Conservation (phyloP, 2,113 vertebrate genomes). For the Ginglymostoma cirratum region DNA sequence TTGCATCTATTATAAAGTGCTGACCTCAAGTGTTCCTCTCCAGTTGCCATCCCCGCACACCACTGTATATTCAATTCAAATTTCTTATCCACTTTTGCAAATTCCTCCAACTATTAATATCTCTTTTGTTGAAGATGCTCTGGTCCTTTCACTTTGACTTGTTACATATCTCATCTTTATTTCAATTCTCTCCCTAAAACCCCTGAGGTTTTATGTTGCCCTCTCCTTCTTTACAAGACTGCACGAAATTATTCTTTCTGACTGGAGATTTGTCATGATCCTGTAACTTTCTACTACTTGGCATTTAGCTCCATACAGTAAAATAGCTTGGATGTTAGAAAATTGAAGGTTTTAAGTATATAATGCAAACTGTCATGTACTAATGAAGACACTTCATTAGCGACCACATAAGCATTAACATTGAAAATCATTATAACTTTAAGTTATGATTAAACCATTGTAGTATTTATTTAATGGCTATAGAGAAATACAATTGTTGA, state of each 20-base stretch:
- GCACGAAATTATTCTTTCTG: not conserved
- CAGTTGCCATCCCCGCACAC: not conserved
- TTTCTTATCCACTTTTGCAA: not conserved
- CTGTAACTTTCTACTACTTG: not conserved
- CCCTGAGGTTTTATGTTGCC: not conserved
- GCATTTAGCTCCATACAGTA: not conserved
- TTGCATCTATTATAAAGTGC: not conserved
- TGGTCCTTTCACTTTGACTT: not conserved
- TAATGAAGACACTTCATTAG: not conserved
- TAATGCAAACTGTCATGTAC: not conserved
- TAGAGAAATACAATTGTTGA: not conserved
- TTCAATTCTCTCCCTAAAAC: not conserved
- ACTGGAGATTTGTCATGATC: not conserved
- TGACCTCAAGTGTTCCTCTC: not conserved
- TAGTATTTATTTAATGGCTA: not conserved
- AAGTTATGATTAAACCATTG: not conserved
- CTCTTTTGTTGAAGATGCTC: not conserved
- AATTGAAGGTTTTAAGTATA: not conserved
- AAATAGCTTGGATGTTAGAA: not conserved
- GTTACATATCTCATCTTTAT: not conserved
- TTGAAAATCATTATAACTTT: not conserved
- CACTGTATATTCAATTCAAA: not conserved
- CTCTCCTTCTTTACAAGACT: not conserved
- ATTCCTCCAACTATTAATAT: not conserved
- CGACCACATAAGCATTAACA: not conserved